phyloP scores from a whole-genome alignment of 1,140 invertebrate species.

The Brachionus koreanus region DNA sequence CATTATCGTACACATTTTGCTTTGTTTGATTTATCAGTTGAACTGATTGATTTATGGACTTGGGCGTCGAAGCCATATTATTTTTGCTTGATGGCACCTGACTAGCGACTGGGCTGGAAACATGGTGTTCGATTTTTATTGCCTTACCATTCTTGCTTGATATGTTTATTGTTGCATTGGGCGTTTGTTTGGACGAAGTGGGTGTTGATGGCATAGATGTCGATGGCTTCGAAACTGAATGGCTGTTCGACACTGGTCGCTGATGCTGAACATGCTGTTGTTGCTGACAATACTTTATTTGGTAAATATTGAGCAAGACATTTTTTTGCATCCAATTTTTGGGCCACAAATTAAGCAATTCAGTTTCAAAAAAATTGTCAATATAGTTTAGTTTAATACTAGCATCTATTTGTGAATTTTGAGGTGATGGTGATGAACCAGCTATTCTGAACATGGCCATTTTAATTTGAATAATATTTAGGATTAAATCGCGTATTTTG shows the following conservation, averaged over 20 bases:
- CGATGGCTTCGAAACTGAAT: neutral
- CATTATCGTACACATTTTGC: conserved; percentile 5
- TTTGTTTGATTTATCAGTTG: neutral
- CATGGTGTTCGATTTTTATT: neutral
- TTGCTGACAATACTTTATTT: conserved; percentile 31
- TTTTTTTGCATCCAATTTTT: conserved; percentile 43
- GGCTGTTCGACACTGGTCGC: neutral
- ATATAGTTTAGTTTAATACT: neutral
- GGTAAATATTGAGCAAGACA: conserved; percentile 23
- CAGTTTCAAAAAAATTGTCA: conserved; percentile 26
- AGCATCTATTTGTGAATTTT: conserved; percentile 13
- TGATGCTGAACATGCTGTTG: conserved; percentile 10
- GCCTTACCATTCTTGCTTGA: conserved; percentile 26
- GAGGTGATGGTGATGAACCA: neutral
- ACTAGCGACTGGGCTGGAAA: neutral
- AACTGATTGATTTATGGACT: neutral
- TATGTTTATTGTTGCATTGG: neutral
- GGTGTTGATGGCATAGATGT: neutral
- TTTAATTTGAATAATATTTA: neutral
- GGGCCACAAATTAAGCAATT: conserved; percentile 17
- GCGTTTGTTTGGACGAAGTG: neutral
- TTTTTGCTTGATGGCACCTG: neutral
- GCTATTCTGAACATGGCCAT: neutral
- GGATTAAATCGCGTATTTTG: neutral
- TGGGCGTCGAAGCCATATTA: neutral